Evolutionary conservation across 2,888 invertebrate genomes (phyloP), one percentile per base, ranked within the genome.

Genomic region (Cheilosia impressa): DNA sequence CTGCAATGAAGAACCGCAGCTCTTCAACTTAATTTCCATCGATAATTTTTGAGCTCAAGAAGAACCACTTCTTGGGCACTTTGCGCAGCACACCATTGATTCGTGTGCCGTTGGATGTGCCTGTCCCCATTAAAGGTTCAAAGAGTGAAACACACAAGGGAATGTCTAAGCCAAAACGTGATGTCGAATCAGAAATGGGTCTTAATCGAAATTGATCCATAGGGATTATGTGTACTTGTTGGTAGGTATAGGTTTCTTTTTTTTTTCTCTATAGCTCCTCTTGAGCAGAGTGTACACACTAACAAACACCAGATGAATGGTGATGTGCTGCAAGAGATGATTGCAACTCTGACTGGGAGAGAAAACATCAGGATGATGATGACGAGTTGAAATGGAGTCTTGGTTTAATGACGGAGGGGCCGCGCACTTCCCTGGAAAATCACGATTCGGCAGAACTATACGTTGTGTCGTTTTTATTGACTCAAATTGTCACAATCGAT

Each of bases 151-250:
- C 72, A 83, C 66, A 83, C 69, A 65, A 52, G 60, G 65, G 84
- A 84, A 60, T 65, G 62, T 76, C 76, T 81, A 85, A 85, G 81
- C 85, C 85, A 71, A 52, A 72, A 77, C 85, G 81, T 85, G 85
- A 81, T 85, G 81, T 85, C 76, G 85, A 76, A 85, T 81, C 85
- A 66, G 65, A 85, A 85, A 85, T 81, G 76, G 52, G 85, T 81
- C 81, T 85, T 81, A 85, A 81, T 81, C 85, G 81, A 81, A 85
- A 85, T 85, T 81, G 85, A 85, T 85, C 85, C 81, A 76, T 34
- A 13, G 85, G 85, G 81, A 85, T 81, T 84, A 80, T 84, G 77
- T 77, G 73, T 79, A 73, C 69, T 53, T 75, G 78, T 65, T 69
- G 73, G 34, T 77, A 22, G 45, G 15, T 57, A 15, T 43, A 62